Base-by-base conservation (phyloP, 2,797 vertebrate genomes). In the Rhynchonycteris naso region DNA sequence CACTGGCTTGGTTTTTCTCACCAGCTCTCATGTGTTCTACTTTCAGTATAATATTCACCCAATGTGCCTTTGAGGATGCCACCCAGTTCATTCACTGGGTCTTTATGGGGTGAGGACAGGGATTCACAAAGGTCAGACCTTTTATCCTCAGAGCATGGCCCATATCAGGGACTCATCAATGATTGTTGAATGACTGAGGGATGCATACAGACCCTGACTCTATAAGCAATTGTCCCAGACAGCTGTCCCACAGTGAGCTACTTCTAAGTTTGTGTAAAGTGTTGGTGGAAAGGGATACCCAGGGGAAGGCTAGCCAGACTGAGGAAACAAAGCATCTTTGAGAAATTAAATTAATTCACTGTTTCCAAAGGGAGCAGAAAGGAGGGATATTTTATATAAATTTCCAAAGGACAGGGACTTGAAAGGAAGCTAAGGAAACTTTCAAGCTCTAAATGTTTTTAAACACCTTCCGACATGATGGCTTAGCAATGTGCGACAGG, bases 331-430 rank as follows among this genome's bases (percentile, higher is more conserved):
- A 96, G 96, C 93, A 97, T 96, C 95, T 97, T 96, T 96, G 92
- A 97, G 95, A 97, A 97, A 95, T 92, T 91, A 97, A 97, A 97
- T 97, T 97, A 96, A 97, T 97, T 97, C 97, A 97, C 95, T 97
- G 61, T 91, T 97, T 97, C 95, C 96, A 96, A 97, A 95, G 82
- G 86, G 92, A 97, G 66, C 80, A 95, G 89, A 94, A 96, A 96
- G 86, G 88, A 95, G 96, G 81, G 81, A 61, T 83, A 80, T 92
- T 91, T 52, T 92, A 82, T 87, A 93, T 89, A 90, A 96, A 94
- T 93, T 95, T 97, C 93, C 93, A 88, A 94, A 95, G 76, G 80
- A 94, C 88, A 50, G 91, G 92, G 85, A 97, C 93, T 96, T 94
- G 93, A 93, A 95, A 96, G 95, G 80, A 94, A 93, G 95, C 84